Conservation (phyloP, 2,797 vertebrate genomes). For the Sylvilagus floridanus region DNA sequence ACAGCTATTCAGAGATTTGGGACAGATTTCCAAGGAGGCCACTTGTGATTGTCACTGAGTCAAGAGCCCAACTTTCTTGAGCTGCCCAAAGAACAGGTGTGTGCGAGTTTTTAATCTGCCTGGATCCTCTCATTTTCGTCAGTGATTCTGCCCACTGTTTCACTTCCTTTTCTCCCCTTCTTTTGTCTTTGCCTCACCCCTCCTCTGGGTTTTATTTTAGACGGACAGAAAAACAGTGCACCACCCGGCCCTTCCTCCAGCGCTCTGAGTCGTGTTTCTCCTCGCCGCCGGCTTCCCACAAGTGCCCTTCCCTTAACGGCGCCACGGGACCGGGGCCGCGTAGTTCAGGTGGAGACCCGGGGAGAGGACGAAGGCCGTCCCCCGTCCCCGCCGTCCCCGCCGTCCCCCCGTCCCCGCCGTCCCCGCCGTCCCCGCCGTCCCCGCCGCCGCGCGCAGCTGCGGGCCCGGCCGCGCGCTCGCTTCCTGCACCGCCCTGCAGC, state of each 20-base stretch:
- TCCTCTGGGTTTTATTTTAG: conserved; percentile 73
- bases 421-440: no score
- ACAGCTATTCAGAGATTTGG: conserved; percentile 67
- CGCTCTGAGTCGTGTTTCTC: conserved; percentile 65
- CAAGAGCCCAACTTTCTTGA: conserved; percentile 53
- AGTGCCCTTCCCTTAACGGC: background rate
- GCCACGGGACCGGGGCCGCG: background rate
- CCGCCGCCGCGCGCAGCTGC: background rate
- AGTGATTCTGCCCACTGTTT: conserved; percentile 66
- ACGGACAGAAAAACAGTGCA: conserved; percentile 25
- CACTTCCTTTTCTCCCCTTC: conserved; percentile 74
- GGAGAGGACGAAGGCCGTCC: background rate
- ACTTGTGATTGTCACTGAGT: conserved; percentile 57
- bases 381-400: no score
- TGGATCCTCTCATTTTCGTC: conserved; percentile 65
- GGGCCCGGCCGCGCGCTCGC: background rate
- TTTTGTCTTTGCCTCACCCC: conserved; percentile 54
- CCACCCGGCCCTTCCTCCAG: background rate
- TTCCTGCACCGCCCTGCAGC: background rate
- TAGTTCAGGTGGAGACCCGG: background rate
- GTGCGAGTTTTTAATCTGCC: background rate
- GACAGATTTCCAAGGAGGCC: conserved; percentile 67
- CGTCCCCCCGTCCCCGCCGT: no score
- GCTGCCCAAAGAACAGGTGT: conserved; percentile 48
- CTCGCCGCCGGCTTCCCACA: conserved; percentile 39